A percentile compares a stretch with the other conserved stretches of the same genome.
These are phyloP conservation scores for Myopa testacea DNA, from an alignment of 2,888 invertebrate species.

Conservation along the genomic window DNA sequence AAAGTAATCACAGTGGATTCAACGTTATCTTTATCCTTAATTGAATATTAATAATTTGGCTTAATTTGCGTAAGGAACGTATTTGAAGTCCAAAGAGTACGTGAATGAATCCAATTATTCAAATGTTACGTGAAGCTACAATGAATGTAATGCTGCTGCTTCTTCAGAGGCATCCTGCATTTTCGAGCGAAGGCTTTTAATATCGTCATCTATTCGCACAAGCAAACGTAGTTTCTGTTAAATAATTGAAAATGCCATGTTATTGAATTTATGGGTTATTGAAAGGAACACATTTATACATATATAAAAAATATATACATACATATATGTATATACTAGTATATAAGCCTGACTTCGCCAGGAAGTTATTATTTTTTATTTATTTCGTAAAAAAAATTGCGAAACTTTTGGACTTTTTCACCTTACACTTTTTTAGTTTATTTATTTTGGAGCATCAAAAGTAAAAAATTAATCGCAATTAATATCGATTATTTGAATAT, in stretches of 20 bases:
- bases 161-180: slow-evolving; percentile 73
- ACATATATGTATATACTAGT: too few species aligned
- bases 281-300: too few species aligned
- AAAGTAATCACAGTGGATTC: neutral
- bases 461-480: too few species aligned
- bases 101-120: neutral
- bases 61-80: slow-evolving; percentile 17
- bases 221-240: slow-evolving; percentile 86
- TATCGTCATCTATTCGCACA: slow-evolving; percentile 87
- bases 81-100: neutral
- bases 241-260: slow-evolving; percentile 26
- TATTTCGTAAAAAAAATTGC: too few species aligned
- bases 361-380: too few species aligned
- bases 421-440: too few species aligned
- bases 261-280: too few species aligned
- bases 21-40: neutral
- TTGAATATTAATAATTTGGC: neutral
- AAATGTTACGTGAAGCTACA: slow-evolving; percentile 50
- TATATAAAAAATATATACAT: neutral
- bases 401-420: too few species aligned
- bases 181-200: slow-evolving; percentile 80
- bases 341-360: too few species aligned
- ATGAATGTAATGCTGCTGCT: slow-evolving; percentile 55
- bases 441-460: too few species aligned
- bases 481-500: too few species aligned